Base-by-base conservation (phyloP, 2,888 invertebrate genomes). In the Drosophila rubida region DNA sequence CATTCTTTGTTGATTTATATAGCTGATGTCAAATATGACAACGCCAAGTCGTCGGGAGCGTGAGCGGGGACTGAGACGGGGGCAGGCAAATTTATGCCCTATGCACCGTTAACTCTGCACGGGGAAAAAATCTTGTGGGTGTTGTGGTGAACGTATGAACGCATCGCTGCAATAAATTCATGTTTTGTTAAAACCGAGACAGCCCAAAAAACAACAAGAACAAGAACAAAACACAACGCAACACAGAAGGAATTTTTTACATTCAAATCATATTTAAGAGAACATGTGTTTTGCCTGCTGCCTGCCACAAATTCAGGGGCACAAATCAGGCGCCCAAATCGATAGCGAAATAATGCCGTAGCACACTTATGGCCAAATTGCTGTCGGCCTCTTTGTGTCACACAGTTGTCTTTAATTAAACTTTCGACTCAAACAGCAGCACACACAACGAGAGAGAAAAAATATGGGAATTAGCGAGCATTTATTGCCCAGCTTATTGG, bases 11-110 rank as follows among this genome's bases (percentile, higher is more conserved):
- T 88, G 89, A 89, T 89, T 88, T 89, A 90, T 89, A 78, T 71
- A 66, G 73, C 62, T 76, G 68, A 80, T 80, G 89, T 90, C 90
- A 87, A 88, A 90, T 84, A 86, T 89, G 90, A 89, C 89, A 88
- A 72, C 76, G 72, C 67, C 61, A 72, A 59, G 78, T 45, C 39
- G 37, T 35, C 22, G 72, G 9, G 16, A n/a, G 14, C 5, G 14
- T 16, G 27, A 41, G 9, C 16, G 13, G 14, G 16, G 19, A 4
- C 23, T n/a, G 5, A 13, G 14, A 19, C 14, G 25, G 27, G 19
- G 37, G n/a, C 61, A 44, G 49, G 27, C 61, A 41, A 84, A 82
- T 87, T 80, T 81, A 87, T 81, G 81, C 81, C 81, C 72, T 87
- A 74, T 80, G 87, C 87, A 77, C 87, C 81, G 87, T 83, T 85